Evolutionary conservation across 2,888 invertebrate species (phyloP), one percentile per base, ranked within the genome.

Genomic region (Phasia obesa): DNA sequence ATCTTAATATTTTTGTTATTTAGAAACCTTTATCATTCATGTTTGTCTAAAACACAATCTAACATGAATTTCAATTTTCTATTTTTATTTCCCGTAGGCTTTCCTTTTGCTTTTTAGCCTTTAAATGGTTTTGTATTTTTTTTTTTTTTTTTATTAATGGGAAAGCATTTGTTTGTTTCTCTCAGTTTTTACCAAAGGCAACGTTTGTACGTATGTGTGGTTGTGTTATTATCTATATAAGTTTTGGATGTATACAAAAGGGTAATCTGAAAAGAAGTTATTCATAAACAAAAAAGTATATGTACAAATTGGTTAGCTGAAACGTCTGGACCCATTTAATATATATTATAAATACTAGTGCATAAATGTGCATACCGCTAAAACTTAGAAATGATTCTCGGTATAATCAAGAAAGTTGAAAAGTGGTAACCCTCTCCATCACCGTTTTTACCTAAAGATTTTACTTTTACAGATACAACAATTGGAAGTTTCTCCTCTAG

Each of bases 61-160:
- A 75, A 75, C 79, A 83, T 55, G 65, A 75, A 83, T 83, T 79
- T 83, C 83, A 83, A 83, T 79, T 83, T 79, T 82, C 64, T 64
- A 23, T 82, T 82, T 77, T 62, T 35, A 76, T 79, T 83, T 75
- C 83, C 83, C 79, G 60, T 23, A 75, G 83, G 83, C 83, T 62
- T 73, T 73, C 21, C n/a, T 49, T 55, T 73, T 73, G 21, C 35
- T 57, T 57, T 35, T 82, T 62, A 42, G 21, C 31, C 57, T 44
- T 49, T 23, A 57, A 64, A 57, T 59, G 38, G 75, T 9, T 53
- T 59, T 64, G 55, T 31, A 25, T 19, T 38, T 53, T 35, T 15
- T 31, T 31, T 19, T 13, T 17, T n/a, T 53, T 57, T 27, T 1
- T 19, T 60, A 15, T 21, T 5, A 57, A 57, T 42, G 25, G 27